A percentile compares a stretch with the other conserved stretches of the same genome.
These are phyloP conservation scores for Diaprepes abbreviatus DNA, from an alignment of 2,888 invertebrate genomes.

Conservation along the genomic window DNA sequence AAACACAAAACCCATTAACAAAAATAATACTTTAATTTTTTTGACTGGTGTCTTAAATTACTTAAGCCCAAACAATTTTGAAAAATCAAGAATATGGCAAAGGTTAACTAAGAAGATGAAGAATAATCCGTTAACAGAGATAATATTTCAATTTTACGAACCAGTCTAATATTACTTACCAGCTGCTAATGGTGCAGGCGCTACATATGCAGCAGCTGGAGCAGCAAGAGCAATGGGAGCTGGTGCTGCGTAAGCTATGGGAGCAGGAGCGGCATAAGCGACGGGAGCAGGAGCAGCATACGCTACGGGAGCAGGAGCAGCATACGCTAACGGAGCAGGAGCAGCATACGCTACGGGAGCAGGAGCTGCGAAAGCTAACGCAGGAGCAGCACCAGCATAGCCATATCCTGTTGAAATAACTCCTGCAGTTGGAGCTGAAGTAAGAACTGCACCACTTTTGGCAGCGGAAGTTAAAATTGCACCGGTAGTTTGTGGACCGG, in stretches of 20 bases:
- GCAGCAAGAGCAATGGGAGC: slow-evolving; percentile 24
- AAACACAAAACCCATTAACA: too few relatives aligned
- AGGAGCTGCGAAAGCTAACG: slow-evolving; percentile 18
- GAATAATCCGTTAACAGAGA: too few relatives aligned
- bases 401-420: too few relatives aligned
- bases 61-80: too few relatives aligned
- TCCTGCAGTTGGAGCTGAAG: not conserved
- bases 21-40: too few relatives aligned
- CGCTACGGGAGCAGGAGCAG: slow-evolving; percentile 34
- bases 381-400: slow-evolving; percentile 10
- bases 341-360: slow-evolving; percentile 8
- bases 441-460: not conserved
- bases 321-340: slow-evolving; percentile 24
- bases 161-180: too few relatives aligned
- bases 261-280: slow-evolving; percentile 27
- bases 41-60: too few relatives aligned
- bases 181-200: slow-evolving; percentile 40
- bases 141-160: too few relatives aligned
- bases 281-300: slow-evolving; percentile 8
- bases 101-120: too few relatives aligned
- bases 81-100: too few relatives aligned
- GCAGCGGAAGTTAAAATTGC: slow-evolving; percentile 22
- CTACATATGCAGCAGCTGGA: slow-evolving; percentile 31
- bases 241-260: not conserved
- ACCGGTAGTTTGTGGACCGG: slow-evolving; percentile 23